Conservation (phyloP, 2,888 invertebrate genomes). For the Trachelus tabidus region DNA sequence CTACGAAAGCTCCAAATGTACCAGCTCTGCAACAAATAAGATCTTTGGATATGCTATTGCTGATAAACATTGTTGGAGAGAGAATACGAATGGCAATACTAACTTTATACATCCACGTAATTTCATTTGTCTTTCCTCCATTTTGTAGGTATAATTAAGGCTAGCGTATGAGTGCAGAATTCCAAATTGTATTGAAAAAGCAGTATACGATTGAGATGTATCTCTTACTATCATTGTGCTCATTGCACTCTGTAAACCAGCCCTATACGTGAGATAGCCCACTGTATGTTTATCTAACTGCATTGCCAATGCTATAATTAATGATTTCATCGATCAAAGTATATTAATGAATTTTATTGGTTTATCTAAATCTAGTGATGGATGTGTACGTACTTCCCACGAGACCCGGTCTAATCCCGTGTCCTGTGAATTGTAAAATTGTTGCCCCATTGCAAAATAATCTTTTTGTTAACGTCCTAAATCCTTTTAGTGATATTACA, state of each 20-base stretch:
- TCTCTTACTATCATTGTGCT: constrained; percentile 84
- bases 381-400: constrained; percentile 75
- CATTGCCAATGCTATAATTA: constrained; percentile 77
- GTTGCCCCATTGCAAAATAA: constrained; percentile 83
- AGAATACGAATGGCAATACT: constrained; percentile 59
- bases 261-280: constrained; percentile 88
- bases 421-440: constrained; percentile 80
- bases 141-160: constrained; percentile 81
- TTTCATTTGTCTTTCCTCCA: constrained; percentile 83
- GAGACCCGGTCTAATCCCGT: constrained; percentile 81
- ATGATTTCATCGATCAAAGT: constrained; percentile 17
- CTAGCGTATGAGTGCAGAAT: constrained; percentile 82
- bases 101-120: constrained; percentile 83
- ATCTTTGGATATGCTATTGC: background rate
- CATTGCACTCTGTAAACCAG: constrained; percentile 74
- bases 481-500: constrained; percentile 80
- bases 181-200: constrained; percentile 80
- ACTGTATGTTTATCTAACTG: constrained; percentile 90
- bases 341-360: constrained; percentile 3
- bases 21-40: constrained; percentile 73
- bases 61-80: background rate
- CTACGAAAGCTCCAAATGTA: constrained; percentile 86
- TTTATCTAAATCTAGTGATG: background rate
- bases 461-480: constrained; percentile 78
- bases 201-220: constrained; percentile 64